phyloP scores from a whole-genome alignment of 2,113 vertebrate genomes.

The Hippocampus guttulatus region DNA sequence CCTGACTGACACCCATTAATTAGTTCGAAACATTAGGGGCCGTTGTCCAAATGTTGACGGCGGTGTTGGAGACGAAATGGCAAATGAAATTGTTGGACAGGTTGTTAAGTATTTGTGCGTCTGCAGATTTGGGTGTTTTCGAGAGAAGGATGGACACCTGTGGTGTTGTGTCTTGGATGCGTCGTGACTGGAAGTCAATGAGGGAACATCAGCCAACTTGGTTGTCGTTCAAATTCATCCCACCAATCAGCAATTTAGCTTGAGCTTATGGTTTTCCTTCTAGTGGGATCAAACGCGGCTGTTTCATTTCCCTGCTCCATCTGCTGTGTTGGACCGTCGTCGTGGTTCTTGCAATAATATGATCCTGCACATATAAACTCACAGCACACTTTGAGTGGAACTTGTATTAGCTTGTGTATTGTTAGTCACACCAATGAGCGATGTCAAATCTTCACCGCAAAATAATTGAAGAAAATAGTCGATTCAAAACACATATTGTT shows the following conservation, averaged over 20 bases:
- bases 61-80: conserved; percentile 21
- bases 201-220: conserved; percentile 23
- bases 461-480: too few relatives aligned
- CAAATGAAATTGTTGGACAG: conserved; percentile 30
- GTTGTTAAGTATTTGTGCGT: conserved; percentile 19
- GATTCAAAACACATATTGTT: too few relatives aligned
- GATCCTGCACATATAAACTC: neutral
- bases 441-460: too few relatives aligned
- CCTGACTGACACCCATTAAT: conserved; percentile 40
- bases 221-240: conserved; percentile 19
- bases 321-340: conserved; percentile 47
- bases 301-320: conserved; percentile 42
- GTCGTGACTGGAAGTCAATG: conserved; percentile 22
- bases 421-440: too few relatives aligned
- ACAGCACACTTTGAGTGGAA: neutral
- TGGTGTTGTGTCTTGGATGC: conserved; percentile 21
- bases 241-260: conserved; percentile 20
- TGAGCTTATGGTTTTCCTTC: conserved; percentile 27
- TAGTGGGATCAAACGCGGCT: conserved; percentile 34
- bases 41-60: conserved; percentile 44
- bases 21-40: conserved; percentile 33
- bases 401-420: too few relatives aligned
- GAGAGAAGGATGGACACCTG: conserved; percentile 29
- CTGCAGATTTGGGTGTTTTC: conserved; percentile 31
- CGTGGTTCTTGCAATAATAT: conserved; percentile 2